Percentiles rank a stretch among this genome's conserved stretches.
phyloP scores from a whole-genome alignment of 2,888 invertebrate species.

The Ochropacha duplaris region DNA sequence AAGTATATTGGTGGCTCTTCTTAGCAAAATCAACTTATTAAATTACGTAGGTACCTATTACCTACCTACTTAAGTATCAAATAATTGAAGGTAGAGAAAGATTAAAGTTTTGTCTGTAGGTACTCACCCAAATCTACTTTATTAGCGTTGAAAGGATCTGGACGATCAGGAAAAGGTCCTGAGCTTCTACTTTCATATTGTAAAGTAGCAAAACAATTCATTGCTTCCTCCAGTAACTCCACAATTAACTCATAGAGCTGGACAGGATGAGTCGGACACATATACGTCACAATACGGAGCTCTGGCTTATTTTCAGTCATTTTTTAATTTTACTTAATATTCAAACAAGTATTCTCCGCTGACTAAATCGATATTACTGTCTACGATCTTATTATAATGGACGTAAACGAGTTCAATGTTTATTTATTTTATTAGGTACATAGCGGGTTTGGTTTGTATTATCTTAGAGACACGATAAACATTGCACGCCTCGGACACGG shows the following conservation, averaged over 20 bases:
- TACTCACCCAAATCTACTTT: conserved; percentile 83
- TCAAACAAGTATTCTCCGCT: neutral
- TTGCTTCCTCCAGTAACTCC: conserved; percentile 78
- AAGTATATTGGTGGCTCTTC: too few relatives aligned
- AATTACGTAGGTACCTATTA: too few relatives aligned
- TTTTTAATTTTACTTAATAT: conserved; percentile 19
- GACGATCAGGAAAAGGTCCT: conserved; percentile 74
- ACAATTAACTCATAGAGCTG: conserved; percentile 82
- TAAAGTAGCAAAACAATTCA: conserved; percentile 75
- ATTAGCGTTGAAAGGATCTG: conserved; percentile 80
- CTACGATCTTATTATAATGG: neutral
- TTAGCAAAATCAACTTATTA: too few relatives aligned
- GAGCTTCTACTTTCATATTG: conserved; percentile 83
- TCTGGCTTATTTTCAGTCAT: conserved; percentile 63
- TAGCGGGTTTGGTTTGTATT: conserved; percentile 13
- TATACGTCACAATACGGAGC: conserved; percentile 83
- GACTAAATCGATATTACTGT: neutral
- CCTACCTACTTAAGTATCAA: neutral
- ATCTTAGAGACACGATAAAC: conserved; percentile 38
- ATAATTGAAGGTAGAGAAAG: neutral
- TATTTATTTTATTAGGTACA: conserved; percentile 15
- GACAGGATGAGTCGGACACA: conserved; percentile 85
- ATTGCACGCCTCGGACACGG: conserved; percentile 49
- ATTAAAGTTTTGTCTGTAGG: conserved; percentile 7
- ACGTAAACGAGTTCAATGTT: conserved; percentile 3